Evolutionary conservation across 2,113 vertebrate genomes (phyloP).

Genomic region (Ailuropoda melanoleuca): DNA sequence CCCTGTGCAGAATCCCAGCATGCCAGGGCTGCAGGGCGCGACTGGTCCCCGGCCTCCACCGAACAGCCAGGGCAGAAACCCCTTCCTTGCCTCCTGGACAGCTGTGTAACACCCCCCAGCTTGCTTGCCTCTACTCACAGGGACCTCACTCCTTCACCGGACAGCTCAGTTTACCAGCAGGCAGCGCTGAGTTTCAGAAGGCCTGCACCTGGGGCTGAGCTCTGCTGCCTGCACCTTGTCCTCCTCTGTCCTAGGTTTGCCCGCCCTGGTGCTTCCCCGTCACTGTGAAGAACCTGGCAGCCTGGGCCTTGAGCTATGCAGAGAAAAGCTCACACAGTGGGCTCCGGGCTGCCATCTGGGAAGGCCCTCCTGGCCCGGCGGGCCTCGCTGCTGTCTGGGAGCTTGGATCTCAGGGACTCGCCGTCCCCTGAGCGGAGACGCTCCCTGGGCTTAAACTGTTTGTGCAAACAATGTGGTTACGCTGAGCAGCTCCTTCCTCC

Average conservation of each 20-base stretch:
- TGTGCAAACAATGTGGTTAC: neutral
- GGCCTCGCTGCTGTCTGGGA: too few species aligned
- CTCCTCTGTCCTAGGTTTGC: rapidly evolving
- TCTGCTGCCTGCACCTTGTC: neutral
- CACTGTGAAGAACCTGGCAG: neutral
- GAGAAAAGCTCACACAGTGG: too few species aligned
- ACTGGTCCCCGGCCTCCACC: rapidly evolving
- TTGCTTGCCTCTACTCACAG: too few species aligned
- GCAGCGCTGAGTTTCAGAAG: neutral
- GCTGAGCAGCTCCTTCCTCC: neutral
- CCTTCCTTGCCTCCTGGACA: rapidly evolving
- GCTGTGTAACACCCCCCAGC: rapidly evolving
- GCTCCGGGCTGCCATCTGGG: neutral
- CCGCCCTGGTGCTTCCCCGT: rapidly evolving
- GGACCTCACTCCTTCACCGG: neutral
- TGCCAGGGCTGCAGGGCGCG: neutral
- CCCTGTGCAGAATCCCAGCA: rapidly evolving
- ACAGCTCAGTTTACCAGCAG: neutral
- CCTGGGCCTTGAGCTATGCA: too few species aligned
- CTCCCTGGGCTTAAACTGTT: neutral
- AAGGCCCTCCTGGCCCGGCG: too few species aligned
- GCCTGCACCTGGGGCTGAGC: neutral
- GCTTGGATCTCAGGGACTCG: neutral
- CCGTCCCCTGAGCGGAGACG: rapidly evolving
- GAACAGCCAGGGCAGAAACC: neutral